These are phyloP conservation scores for Leptinotarsa defecta DNA, from an alignment of 1,140 invertebrate species.

Conservation along the genomic window DNA sequence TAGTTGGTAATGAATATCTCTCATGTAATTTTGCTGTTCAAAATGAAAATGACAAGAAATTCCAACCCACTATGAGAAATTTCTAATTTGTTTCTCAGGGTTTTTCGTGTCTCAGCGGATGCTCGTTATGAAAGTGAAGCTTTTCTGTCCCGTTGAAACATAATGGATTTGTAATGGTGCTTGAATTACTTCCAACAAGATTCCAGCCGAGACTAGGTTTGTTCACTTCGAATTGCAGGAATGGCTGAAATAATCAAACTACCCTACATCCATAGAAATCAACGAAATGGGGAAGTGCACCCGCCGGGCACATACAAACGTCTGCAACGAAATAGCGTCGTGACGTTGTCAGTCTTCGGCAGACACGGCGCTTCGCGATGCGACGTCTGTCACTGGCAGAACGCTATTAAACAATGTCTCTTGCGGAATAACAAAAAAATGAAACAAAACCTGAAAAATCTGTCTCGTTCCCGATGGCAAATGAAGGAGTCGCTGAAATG, in stretches of 20 bases:
- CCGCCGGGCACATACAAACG: background rate
- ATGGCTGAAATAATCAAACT: background rate
- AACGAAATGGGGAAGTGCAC: background rate
- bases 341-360: background rate
- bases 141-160: too few species aligned
- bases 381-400: conserved; percentile 1
- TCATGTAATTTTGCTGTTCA: too few species aligned
- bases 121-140: too few species aligned
- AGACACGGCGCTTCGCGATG: background rate
- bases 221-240: background rate
- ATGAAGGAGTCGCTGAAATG: background rate
- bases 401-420: conserved; percentile 8
- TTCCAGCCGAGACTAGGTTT: background rate
- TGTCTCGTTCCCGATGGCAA: background rate
- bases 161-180: too few species aligned
- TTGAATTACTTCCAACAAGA: background rate
- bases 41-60: too few species aligned
- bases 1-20: too few species aligned
- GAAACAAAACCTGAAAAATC: background rate
- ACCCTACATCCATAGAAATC: background rate
- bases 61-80: too few species aligned
- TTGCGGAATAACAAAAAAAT: background rate
- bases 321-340: background rate
- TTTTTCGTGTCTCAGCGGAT: too few species aligned
- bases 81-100: too few species aligned